These are phyloP conservation scores for Aramus guarauna DNA, from an alignment of 2,113 vertebrate species.

Conservation along the genomic window DNA sequence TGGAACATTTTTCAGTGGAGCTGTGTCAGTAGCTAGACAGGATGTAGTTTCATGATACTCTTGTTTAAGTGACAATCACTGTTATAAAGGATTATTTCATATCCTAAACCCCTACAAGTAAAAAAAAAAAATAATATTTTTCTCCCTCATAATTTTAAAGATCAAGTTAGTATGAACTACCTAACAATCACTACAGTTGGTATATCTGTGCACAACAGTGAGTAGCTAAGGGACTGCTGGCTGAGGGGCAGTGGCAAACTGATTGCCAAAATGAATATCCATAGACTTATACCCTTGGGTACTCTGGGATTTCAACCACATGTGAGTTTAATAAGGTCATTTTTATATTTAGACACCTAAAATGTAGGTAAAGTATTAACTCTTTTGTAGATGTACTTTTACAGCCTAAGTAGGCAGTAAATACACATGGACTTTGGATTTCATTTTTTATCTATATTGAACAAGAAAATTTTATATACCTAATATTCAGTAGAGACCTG, in stretches of 20 bases:
- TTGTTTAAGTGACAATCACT: not conserved
- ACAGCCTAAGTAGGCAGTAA: not conserved
- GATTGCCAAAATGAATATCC: not conserved
- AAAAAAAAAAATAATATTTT: not conserved
- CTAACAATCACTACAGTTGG: not conserved
- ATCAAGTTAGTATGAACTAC: not conserved
- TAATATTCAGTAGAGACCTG: not conserved
- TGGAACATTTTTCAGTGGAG: not conserved
- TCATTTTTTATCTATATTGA: not conserved
- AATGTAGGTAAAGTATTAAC: not conserved
- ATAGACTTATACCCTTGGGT: not conserved
- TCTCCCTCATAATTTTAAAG: not conserved
- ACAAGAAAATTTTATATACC: not conserved
- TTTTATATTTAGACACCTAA: not conserved
- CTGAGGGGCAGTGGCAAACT: not conserved
- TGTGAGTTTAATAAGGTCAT: not conserved
- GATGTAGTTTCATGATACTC: not conserved
- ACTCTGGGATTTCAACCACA: not conserved
- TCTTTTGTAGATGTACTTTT: not conserved
- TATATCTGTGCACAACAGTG: not conserved
- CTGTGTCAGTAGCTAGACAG: not conserved
- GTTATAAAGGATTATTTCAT: not conserved
- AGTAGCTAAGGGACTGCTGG: not conserved
- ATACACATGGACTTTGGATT: not conserved
- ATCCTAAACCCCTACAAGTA: accelerated